Evolutionary conservation across 2,888 invertebrate genomes (phyloP), one percentile per base, ranked within the genome.

Genomic region (Synanthedon andrenaeformis): DNA sequence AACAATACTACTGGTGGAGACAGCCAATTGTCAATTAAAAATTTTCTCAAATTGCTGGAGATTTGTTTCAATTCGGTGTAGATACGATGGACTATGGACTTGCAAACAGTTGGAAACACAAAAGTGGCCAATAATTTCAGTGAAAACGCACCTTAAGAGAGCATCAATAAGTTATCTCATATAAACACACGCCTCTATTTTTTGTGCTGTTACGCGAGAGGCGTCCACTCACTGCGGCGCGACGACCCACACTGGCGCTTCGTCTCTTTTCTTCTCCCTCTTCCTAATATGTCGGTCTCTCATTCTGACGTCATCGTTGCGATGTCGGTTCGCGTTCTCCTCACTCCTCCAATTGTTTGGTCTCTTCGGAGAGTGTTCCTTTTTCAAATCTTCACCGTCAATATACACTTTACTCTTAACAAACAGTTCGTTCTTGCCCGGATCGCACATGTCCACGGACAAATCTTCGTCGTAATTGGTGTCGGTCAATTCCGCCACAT

Each of bases 261-360:
- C 83, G 53, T 84, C 82, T 58, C 65, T 72, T 59, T 82, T 84
- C 61, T 79, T 82, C 58, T 85, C 81, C 54, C 78, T 83, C 65
- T 79, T 84, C 57, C 77, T 82, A 52, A 75, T 62, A 60, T 82
- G 80, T 54, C 77, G 73, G 48, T 87, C 85, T 58, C 83, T 68
- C 52, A 85, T 63, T 72, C 84, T 78, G 45, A 83, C 72, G 55
- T 86, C 85, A 56, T 86, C 84, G 51, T 79, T 79, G 54, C 72
- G 76, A 58, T 62, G 52, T 57, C 68, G 72, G 49, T 63, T 67
- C 5, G 75, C 74, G 3, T 57, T 59, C 1, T 67, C 68, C 17
- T 82, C 83, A 28, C 67, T 75, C 49, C 82, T 70, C 84, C 83
- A 84, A 58, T 82, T 74, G 3, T 56, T 53, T 1, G 59, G 56